Evolutionary conservation across 2,797 vertebrate genomes (phyloP).

Genomic region (Halcyon leucocephala): DNA sequence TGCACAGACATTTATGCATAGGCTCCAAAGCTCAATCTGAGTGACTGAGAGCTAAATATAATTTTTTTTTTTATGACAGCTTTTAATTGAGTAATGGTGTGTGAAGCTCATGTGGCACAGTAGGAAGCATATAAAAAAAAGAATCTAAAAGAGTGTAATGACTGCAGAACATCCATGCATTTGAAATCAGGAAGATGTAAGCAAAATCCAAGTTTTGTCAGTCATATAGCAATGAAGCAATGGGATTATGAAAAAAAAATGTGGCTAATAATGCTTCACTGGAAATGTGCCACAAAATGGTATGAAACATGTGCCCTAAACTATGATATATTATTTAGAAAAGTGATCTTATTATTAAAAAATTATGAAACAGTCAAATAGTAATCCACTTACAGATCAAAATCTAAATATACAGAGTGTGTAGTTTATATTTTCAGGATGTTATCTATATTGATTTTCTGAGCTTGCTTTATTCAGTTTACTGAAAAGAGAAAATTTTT

Average conservation of each 20-base stretch:
- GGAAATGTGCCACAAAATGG: neutral
- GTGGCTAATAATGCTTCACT: neutral
- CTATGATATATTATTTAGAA: neutral
- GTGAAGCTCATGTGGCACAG: neutral
- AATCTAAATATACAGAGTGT: neutral
- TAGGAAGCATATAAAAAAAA: neutral
- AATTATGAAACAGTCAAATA: neutral
- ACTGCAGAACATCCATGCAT: neutral
- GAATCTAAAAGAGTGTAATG: neutral
- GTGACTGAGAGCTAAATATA: neutral
- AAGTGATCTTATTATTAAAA: neutral
- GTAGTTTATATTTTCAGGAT: neutral
- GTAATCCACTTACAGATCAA: neutral
- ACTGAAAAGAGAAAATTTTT: neutral
- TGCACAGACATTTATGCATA: neutral
- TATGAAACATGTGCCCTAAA: neutral
- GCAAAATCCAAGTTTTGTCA: conserved; percentile 16
- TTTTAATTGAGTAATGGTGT: conserved; percentile 6
- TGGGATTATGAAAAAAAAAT: conserved; percentile 8
- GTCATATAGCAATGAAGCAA: neutral
- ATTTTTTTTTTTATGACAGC: neutral
- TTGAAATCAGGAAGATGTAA: conserved; percentile 8
- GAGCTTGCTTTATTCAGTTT: neutral
- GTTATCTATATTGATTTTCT: neutral
- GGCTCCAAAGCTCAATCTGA: neutral